Base-by-base conservation (phyloP, 2,797 vertebrate genomes). In the Malurus leucopterus region DNA sequence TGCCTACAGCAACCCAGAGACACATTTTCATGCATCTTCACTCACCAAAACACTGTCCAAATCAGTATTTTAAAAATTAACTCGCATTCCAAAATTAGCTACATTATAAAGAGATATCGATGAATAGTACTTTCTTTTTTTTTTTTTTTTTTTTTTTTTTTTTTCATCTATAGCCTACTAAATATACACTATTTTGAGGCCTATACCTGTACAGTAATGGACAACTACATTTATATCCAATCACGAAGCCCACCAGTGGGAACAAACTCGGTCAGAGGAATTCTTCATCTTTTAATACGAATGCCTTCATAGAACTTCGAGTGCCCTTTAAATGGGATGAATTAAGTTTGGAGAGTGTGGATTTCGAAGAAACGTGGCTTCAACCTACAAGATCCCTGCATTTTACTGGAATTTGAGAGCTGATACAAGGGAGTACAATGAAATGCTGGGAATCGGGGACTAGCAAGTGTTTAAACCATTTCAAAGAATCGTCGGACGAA, bases 61-160 rank as follows among this genome's bases (percentile, higher is more conserved):
- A 38, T 6, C 0, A 0, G 0, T 38, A 6, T 38, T 75, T 72
- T n/a, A 30, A 29, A 63, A 12, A 30, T n/a, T 32, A 40, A 27
- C 11, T 67, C 1, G 0, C 17, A 19, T 70, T 70, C 49, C 0
- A 3, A 46, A 70, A 62, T 23, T 20, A 77, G 15, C 24, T 3
- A 16, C 5, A 20, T 0, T 1, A 44, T 10, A 50, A 29, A 46
- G 1, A 46, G 11, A 30, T 11, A 41, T 12, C 23, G 13, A 46
- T n/a, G 15, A 58, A 54, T 15, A 0, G 0, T 23, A 49, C 4
- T 47, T 24, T 16, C 8, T n/a, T n/a, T n/a, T n/a, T n/a, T n/a
- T n/a, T n/a, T n/a, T n/a, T n/a, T n/a, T n/a, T n/a, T n/a, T n/a
- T n/a, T n/a, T n/a, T n/a, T n/a, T 36, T 62, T 32, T 38, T 34